Evolutionary conservation across 2,797 vertebrate genomes (phyloP).

Genomic region (Coreius guichenoti): DNA sequence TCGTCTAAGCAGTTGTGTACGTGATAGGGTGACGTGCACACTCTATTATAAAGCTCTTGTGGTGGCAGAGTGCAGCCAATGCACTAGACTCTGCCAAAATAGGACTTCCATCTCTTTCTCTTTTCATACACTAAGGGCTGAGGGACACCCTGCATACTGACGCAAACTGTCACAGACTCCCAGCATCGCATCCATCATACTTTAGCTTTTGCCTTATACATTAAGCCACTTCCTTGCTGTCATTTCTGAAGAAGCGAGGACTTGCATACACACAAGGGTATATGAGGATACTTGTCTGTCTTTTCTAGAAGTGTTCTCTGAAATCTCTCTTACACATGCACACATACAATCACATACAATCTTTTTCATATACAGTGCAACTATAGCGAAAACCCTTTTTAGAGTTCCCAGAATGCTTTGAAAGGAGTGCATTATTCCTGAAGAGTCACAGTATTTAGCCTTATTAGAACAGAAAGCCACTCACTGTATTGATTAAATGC

Average conservation of each 20-base stretch:
- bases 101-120: conserved; percentile 20
- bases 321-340: conserved; percentile 10
- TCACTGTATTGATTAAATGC: conserved; percentile 67
- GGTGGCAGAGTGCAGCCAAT: conserved; percentile 5
- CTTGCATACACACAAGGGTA: background rate
- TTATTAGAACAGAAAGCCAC: conserved; percentile 66
- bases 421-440: conserved; percentile 67
- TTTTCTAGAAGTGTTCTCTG: conserved; percentile 3
- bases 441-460: conserved; percentile 65
- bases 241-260: background rate
- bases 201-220: background rate
- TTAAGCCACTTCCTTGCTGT: background rate
- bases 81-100: conserved; percentile 24
- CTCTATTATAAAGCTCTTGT: conserved; percentile 14
- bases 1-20: conserved; percentile 19
- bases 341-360: background rate
- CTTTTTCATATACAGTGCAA: conserved; percentile 16
- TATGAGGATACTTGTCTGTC: conserved; percentile 1
- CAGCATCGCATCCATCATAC: conserved; percentile 4
- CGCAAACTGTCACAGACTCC: conserved; percentile 36
- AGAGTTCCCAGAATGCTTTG: conserved; percentile 67
- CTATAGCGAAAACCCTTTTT: conserved; percentile 29
- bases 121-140: background rate
- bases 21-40: background rate
- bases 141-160: conserved; percentile 37